Base-by-base conservation (phyloP, 2,797 vertebrate genomes). In the Heterohyrax brucei region DNA sequence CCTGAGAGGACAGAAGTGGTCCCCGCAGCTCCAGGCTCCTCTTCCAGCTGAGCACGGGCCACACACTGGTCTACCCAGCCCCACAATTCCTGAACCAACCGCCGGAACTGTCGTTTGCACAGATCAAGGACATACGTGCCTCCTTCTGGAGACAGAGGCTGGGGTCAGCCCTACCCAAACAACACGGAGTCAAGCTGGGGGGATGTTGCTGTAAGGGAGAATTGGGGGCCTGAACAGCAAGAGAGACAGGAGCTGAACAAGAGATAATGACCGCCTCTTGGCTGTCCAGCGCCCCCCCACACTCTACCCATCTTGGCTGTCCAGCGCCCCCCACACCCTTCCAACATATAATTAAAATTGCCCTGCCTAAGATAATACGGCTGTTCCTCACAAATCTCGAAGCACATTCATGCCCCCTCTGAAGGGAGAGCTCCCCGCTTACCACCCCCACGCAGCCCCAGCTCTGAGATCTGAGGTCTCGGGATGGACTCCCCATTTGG, bases 1-100 rank as follows among this genome's bases (percentile, higher is more conserved):
- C 12, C 56, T 87, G 61, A 90, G 44, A 73, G 77, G 59, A 84
- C 73, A 84, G 76, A 89, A 89, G 91, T 78, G 72, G 75, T 62
- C 68, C 30, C 4, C 24, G 76, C 68, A 83, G 59, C 61, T 76
- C 64, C 66, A 59, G 83, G 86, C 22, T 94, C 39, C 33, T 10
- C 14, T 79, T 53, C 56, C 48, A 44, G 62, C 26, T 1, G 59
- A 59, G 79, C 94, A 92, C 10, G 59, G 39, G 39, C 39, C 39
- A 39, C 39, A 39, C 39, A 39, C 39, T 39, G 39, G 39, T 39
- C 39, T 39, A 39, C 39, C 39, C 39, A 39, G 39, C 39, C 39
- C 39, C 39, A 39, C 39, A 48, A 28, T 81, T 18, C 89, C 30
- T 28, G n/a, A 81, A 44, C 26, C 6, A 28, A 46, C 77, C 16